Evolutionary conservation across 2,888 invertebrate species (phyloP), one percentile per base, ranked within the genome.

Genomic region (Beris morrisii): DNA sequence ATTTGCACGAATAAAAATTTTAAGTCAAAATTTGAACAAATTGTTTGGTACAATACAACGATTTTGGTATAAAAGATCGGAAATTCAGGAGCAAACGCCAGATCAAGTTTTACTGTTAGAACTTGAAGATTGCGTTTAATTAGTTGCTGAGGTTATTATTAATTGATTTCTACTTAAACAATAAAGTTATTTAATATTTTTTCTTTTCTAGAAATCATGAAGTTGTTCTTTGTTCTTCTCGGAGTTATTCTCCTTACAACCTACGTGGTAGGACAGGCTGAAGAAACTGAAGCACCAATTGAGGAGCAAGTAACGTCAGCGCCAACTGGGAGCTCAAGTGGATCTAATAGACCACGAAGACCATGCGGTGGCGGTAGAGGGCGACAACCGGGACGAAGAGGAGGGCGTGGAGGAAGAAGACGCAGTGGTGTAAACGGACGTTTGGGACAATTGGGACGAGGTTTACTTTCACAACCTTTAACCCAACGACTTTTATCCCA

Each of bases 91-190:
- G 22, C 22, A 22, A 22, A 22, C 22, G 22, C 15, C 48, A 48
- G 13, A 48, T 12, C n/a, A 6, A 11, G 15, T 13, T n/a, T n/a
- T 5, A 12, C 48, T 2, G n/a, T 48, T 15, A 48, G 48, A 48
- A 4, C 15, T 48, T 48, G 48, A 11, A n/a, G 7, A 48, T 6
- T 12, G 15, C 13, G n/a, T 11, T n/a, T 15, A 48, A 48, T 48
- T 48, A 48, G 48, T 48, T n/a, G 15, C 15, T 48, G 48, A n/a
- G 48, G 48, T 48, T 13, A 48, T n/a, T 44, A n/a, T 44, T 9
- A 44, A 22, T 22, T 22, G 22, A 22, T 22, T n/a, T 2, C 22
- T 2, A 22, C 3, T 22, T 1, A 22, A 22, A 22, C 22, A 22
- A 22, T 22, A 2, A 22, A 22, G 2, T 22, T 22, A 22, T 22